phyloP scores from a whole-genome alignment of 2,113 vertebrate genomes.

The Mus musculus region GRCm39 chr4:134729501-134730000 shows the following conservation, averaged over 20 bases:
- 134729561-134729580: not conserved
- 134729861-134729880: conserved; percentile 68
- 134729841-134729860: conserved; percentile 72
- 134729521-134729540: not conserved
- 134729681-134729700: conserved; percentile 30
- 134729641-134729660: conserved; percentile 6
- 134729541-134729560: not conserved
- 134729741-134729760: conserved; percentile 84
- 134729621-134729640: not conserved
- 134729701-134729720: conserved; percentile 85
- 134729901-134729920: conserved; percentile 79
- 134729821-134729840: conserved; percentile 44
- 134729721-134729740: conserved; percentile 88
- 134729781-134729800: conserved; percentile 87
- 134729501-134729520: not conserved
- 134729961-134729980: conserved; percentile 64
- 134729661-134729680: conserved; percentile 8
- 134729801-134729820: conserved; percentile 65
- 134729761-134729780: conserved; percentile 89
- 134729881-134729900: conserved; percentile 79
- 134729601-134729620: not conserved
- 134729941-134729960: conserved; percentile 44
- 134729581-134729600: not conserved
- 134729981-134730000: not conserved
- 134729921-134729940: not conserved